Base-by-base conservation (phyloP, 2,113 vertebrate species). In the Pantherophis guttatus region DNA sequence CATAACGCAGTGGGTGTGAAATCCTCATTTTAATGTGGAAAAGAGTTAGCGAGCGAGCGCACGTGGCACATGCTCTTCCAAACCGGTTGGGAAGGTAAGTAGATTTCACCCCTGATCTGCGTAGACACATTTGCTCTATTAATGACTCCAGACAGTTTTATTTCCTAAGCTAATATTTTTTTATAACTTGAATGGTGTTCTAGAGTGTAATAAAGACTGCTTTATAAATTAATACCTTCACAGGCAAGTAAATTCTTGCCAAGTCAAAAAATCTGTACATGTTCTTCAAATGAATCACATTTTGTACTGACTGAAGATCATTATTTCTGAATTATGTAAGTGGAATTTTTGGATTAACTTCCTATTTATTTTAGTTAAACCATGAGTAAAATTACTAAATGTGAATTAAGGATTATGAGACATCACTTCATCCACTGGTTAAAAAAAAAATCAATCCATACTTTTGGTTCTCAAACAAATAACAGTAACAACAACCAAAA, bases 281-380 rank as follows among this genome's bases (percentile, higher is more conserved):
- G 55, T 87, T 93, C 92, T 33, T 94, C 48, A 95, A 91, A 0
- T 0, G 50, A 92, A 92, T 89, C 92, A 48, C 85, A 92, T n/a
- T 1, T 1, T 93, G 90, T 1, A 24, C 9, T 70, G n/a, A 54
- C 21, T 29, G 53, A 92, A 39, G 48, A 39, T 52, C 94, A 59
- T 54, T 94, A 62, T 92, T 93, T 52, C 1, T 65, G 26, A 62
- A 39, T 65, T 92, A 93, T 26, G 3, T 88, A 91, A 93, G 13
- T 24, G 87, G 90, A 90, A 94, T 89, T 75, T 86, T 94, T 95
- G 54, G 48, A 0, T 3, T 85, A 59, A 91, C 93, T 94, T 93
- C 3, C 17, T 50, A 53, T 39, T 24, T 10, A 6, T 8, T 90
- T 94, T 95, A 65, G 87, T 95, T 57, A 91, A 95, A 91, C 5